Conservation (phyloP, 2,113 vertebrate genomes). For the Pimephales promelas region DNA sequence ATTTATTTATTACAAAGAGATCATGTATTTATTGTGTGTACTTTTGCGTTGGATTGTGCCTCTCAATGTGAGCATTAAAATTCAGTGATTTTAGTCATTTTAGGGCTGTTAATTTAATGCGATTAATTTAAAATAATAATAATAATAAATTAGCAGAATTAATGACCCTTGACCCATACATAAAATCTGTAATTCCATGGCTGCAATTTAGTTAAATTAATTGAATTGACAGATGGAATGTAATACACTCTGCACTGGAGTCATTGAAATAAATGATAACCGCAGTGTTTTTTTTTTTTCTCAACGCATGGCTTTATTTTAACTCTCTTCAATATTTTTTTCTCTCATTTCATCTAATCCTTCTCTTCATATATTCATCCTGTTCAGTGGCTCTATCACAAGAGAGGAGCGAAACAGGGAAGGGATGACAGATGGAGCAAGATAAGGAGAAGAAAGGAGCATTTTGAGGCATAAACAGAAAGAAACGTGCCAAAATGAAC, state of each 20-base stretch:
- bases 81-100: background rate
- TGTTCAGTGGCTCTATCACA: conserved; percentile 62
- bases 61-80: background rate
- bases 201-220: background rate
- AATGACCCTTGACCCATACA: too few species aligned
- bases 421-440: conserved; percentile 62
- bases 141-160: too few species aligned
- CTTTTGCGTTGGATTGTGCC: background rate
- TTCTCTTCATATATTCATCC: conserved; percentile 59
- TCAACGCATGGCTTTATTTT: conserved; percentile 67
- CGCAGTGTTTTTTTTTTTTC: conserved; percentile 45
- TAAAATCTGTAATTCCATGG: too few species aligned
- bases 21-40: background rate
- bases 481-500: background rate
- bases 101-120: background rate
- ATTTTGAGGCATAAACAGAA: background rate
- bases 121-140: background rate
- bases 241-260: background rate
- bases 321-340: conserved; percentile 56
- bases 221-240: background rate
- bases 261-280: conserved; percentile 19
- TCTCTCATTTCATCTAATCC: conserved; percentile 55
- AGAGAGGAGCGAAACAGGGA: conserved; percentile 42
- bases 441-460: background rate
- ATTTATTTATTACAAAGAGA: background rate